These are phyloP conservation scores for Zingel zingel DNA, from an alignment of 2,113 vertebrate species.

Conservation along the genomic window DNA sequence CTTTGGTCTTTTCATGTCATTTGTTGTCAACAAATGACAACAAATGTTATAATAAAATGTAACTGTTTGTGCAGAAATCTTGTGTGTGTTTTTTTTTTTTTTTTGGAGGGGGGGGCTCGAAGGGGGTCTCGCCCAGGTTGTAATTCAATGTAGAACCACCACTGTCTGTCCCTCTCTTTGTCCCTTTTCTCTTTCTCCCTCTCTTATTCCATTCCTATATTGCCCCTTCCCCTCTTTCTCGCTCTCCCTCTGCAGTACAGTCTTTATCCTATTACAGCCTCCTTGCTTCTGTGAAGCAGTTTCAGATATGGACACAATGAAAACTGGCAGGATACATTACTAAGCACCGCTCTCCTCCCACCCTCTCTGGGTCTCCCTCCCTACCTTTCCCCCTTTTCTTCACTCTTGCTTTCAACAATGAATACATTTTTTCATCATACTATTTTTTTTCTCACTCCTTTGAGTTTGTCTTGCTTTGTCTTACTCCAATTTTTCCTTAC, in stretches of 20 bases:
- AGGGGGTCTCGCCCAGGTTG: too few species aligned
- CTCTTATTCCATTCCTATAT: not conserved
- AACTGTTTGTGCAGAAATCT: too few species aligned
- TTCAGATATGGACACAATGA: constrained; percentile 75
- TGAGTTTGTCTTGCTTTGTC: constrained; percentile 27
- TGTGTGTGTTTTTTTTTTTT: too few species aligned
- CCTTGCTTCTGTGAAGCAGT: constrained; percentile 63
- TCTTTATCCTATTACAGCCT: constrained; percentile 79
- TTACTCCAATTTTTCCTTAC: constrained; percentile 7
- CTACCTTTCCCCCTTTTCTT: constrained; percentile 18
- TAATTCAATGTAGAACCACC: too few species aligned
- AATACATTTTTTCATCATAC: constrained; percentile 59
- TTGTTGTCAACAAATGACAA: too few species aligned
- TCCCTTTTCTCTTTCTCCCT: constrained; percentile 7
- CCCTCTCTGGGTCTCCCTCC: constrained; percentile 43
- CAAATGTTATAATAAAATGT: too few species aligned
- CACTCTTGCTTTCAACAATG: constrained; percentile 49
- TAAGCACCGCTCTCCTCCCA: constrained; percentile 58
- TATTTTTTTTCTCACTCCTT: not conserved
- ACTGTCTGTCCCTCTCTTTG: constrained; percentile 5
- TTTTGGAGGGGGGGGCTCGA: too few species aligned
- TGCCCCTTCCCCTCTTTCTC: not conserved
- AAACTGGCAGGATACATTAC: constrained; percentile 80
- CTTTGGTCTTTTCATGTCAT: too few species aligned
- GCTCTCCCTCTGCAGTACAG: constrained; percentile 63